These are phyloP conservation scores for Neosilurus hyrtlii DNA, from an alignment of 2,797 vertebrate genomes.

Conservation along the genomic window DNA sequence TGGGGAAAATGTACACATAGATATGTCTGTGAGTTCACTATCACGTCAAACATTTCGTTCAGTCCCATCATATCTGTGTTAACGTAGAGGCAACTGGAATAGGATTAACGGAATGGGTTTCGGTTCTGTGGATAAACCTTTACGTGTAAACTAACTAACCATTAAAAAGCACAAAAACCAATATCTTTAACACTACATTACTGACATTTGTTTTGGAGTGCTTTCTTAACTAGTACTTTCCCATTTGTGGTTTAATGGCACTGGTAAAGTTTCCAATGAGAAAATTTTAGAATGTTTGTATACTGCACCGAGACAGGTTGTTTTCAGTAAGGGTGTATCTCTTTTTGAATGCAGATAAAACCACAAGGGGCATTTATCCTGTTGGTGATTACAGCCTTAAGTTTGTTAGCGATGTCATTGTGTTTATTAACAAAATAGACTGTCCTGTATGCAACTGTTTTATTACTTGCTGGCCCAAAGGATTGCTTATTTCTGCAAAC, in stretches of 20 bases:
- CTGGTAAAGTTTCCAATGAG: background rate
- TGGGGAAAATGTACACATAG: constrained; percentile 8
- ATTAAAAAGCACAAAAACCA: background rate
- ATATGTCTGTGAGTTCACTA: constrained; percentile 17
- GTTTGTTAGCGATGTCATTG: background rate
- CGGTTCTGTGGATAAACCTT: background rate
- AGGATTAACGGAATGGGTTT: background rate
- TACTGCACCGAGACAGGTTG: background rate
- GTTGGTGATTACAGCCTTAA: background rate
- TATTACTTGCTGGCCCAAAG: no score
- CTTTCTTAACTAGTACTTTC: background rate
- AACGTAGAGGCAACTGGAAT: background rate
- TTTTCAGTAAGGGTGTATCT: background rate
- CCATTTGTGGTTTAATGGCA: no score
- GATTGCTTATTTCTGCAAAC: background rate
- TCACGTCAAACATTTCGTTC: background rate
- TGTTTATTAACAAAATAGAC: background rate
- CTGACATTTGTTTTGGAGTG: background rate
- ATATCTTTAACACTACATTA: background rate
- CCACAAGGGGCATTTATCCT: background rate
- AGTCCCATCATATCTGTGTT: background rate
- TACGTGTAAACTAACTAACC: background rate
- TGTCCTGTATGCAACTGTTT: background rate
- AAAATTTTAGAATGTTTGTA: background rate
- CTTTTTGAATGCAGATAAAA: background rate